These are phyloP conservation scores for Syngnathus scovelli DNA, from an alignment of 2,113 vertebrate genomes.

Conservation along the genomic window DNA sequence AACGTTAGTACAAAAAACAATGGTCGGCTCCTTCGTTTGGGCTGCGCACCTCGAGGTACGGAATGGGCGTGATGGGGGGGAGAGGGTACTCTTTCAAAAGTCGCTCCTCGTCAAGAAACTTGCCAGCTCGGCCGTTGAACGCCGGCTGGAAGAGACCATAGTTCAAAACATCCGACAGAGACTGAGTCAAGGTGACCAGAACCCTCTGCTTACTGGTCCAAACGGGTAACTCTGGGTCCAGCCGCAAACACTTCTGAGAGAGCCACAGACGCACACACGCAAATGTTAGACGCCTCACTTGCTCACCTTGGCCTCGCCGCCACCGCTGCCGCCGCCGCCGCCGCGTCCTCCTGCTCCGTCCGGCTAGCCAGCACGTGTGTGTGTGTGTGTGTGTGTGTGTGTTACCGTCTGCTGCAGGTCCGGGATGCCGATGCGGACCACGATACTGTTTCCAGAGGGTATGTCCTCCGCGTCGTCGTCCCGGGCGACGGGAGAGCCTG, in stretches of 20 bases:
- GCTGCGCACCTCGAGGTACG: slow-evolving; percentile 63
- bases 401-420: slow-evolving; percentile 93
- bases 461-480: slow-evolving; percentile 77
- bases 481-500: slow-evolving; percentile 72
- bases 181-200: slow-evolving; percentile 93
- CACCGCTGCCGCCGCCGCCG: not conserved
- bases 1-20: not conserved
- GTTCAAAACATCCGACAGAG: slow-evolving; percentile 95
- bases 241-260: slow-evolving; percentile 88
- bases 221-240: slow-evolving; percentile 88
- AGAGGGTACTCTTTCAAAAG: slow-evolving; percentile 90
- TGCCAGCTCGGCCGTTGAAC: slow-evolving; percentile 90
- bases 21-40: too few relatives aligned
- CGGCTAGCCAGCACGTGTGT: slow-evolving; percentile 1
- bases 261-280: slow-evolving; percentile 42
- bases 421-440: slow-evolving; percentile 90
- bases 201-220: slow-evolving; percentile 95
- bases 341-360: not conserved
- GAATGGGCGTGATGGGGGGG: slow-evolving; percentile 85
- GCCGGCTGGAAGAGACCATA: slow-evolving; percentile 97
- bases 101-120: slow-evolving; percentile 95
- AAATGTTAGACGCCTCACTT: slow-evolving; percentile 4
- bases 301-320: not conserved
- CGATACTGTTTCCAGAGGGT: slow-evolving; percentile 76
- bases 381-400: slow-evolving; percentile 1